Base-by-base conservation (phyloP, 2,113 vertebrate genomes). In the Channa maculata region DNA sequence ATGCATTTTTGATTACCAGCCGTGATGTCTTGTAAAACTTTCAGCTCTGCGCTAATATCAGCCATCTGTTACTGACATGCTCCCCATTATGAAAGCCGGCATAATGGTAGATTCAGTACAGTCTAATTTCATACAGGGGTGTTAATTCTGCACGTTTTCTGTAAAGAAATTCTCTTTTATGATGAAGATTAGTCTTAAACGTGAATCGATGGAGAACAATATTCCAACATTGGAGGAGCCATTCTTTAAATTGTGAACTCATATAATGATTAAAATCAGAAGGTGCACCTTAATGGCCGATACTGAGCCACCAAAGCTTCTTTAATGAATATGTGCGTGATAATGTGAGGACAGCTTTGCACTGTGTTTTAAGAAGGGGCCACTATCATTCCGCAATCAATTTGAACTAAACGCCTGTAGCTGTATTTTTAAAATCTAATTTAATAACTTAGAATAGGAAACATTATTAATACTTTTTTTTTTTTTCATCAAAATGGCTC, bases 371-470 rank as follows among this genome's bases (percentile, higher is more conserved):
- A 96, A 95, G 95, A 95, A 96, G 92, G 82, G 95, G 94, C 94
- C 95, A 92, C 97, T 97, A 96, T 97, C 96, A 96, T 96, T 96
- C 95, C 91, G 93, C 96, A 96, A 96, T 98, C 96, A 96, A 97
- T 97, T 98, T 96, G 95, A 96, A 95, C 95, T 95, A 95, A 96
- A 95, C 94, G 96, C 97, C 97, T 91, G 92, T 93, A 97, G 97
- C 96, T 95, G 96, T 96, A 97, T 96, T 98, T 97, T 98, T 97
- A 95, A 95, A 97, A 98, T 97, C 97, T 98, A 98, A 99, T 98
- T 98, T 98, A 97, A 96, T 97, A 98, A 98, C 97, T 97, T 98
- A 96, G 97, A 98, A 98, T 97, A 96, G 95, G 95, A 97, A 99
- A 97, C 97, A 97, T 98, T 99, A 98, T 97, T 97, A 98, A 97